Percentiles rank a stretch among this genome's conserved stretches.
Evolutionary conservation across 2,797 vertebrate species (phyloP).

Genomic region (Menidia menidia): DNA sequence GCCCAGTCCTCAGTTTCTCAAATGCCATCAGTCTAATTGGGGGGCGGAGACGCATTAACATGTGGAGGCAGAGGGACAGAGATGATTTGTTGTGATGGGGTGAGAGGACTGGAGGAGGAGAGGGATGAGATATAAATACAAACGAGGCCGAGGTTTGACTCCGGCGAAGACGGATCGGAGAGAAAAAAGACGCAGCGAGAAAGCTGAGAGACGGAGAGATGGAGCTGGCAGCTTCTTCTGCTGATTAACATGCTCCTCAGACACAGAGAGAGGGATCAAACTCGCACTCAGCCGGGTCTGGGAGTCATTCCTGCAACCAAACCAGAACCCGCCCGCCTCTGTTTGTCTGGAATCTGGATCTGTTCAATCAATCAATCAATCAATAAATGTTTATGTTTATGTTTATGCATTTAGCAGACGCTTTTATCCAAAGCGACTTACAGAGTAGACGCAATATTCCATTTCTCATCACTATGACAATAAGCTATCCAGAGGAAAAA

Average conservation of each 20-base stretch:
- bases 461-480: no score
- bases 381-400: conserved; percentile 1
- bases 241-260: conserved; percentile 84
- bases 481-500: no score
- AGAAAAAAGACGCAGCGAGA: conserved; percentile 55
- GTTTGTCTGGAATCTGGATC: conserved; percentile 50
- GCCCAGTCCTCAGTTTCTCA: conserved; percentile 49
- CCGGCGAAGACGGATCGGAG: conserved; percentile 45
- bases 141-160: conserved; percentile 48
- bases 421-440: no score
- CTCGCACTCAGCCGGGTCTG: conserved; percentile 63
- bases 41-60: conserved; percentile 34
- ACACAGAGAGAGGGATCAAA: conserved; percentile 75
- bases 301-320: conserved; percentile 71
- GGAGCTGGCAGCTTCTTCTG: conserved; percentile 63
- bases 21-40: conserved; percentile 48
- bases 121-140: conserved; percentile 54
- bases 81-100: conserved; percentile 57
- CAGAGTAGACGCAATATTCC: no score
- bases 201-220: conserved; percentile 37
- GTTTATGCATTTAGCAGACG: background rate
- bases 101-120: conserved; percentile 42
- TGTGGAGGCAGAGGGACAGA: conserved; percentile 35
- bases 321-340: conserved; percentile 41
- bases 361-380: no score